A percentile compares a stretch with the other conserved stretches of the same genome.
Conservation (phyloP, 2,113 vertebrate genomes). For the Thalassoma bifasciatum region DNA sequence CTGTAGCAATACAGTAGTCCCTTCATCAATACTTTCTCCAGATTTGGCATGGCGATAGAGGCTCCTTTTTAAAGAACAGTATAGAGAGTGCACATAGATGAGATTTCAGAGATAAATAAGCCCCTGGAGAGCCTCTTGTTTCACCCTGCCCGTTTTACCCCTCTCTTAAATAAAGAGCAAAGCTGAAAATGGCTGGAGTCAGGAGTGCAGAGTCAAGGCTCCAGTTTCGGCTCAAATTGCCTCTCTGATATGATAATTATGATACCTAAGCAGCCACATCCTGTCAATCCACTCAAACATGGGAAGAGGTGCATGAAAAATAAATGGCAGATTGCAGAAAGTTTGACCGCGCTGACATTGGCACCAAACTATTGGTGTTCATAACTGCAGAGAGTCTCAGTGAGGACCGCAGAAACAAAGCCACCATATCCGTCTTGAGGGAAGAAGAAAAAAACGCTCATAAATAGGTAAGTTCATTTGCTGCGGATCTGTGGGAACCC, state of each 20-base stretch:
- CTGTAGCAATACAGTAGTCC: conserved; percentile 52
- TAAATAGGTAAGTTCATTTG: conserved; percentile 78
- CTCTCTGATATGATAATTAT: conserved; percentile 81
- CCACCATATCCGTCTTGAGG: conserved; percentile 53
- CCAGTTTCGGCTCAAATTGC: conserved; percentile 73
- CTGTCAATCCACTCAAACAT: conserved; percentile 68
- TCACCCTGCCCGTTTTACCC: conserved; percentile 43
- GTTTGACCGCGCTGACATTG: conserved; percentile 73
- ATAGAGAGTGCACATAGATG: conserved; percentile 64
- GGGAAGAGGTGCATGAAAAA: conserved; percentile 74
- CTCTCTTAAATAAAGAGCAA: conserved; percentile 74
- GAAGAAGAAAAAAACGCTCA: conserved; percentile 49
- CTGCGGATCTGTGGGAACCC: conserved; percentile 80
- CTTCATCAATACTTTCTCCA: conserved; percentile 59
- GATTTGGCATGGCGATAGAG: conserved; percentile 62
- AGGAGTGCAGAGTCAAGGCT: conserved; percentile 61
- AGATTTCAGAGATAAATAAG: conserved; percentile 74
- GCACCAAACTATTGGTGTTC: conserved; percentile 39
- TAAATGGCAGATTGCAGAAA: conserved; percentile 61
- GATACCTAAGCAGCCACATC: conserved; percentile 75
- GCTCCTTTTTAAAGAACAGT: conserved; percentile 63
- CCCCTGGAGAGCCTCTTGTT: conserved; percentile 70
- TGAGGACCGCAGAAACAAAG: conserved; percentile 55
- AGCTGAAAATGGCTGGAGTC: conserved; percentile 66
- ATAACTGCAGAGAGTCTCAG: conserved; percentile 51